Percentiles rank a stretch among this genome's conserved stretches.
These are phyloP conservation scores for Prolemur simus DNA, from an alignment of 2,113 vertebrate genomes.

Conservation along the genomic window DNA sequence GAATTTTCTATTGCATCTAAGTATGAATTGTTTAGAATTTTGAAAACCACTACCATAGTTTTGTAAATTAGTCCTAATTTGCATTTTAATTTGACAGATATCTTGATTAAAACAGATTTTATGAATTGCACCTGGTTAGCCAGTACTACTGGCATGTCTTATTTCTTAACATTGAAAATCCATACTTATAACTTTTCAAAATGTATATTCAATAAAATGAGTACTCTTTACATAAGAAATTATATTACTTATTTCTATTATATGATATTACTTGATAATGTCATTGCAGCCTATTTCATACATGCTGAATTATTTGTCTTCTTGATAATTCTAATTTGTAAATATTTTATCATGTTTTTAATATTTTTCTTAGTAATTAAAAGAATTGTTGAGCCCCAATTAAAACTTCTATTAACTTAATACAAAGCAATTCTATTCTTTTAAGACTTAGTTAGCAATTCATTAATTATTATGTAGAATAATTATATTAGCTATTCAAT, in stretches of 20 bases:
- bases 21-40: conserved; percentile 44
- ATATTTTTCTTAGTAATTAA: not conserved
- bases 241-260: not conserved
- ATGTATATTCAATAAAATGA: not conserved
- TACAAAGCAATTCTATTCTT: not conserved
- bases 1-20: not conserved
- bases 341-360: not conserved
- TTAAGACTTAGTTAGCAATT: not conserved
- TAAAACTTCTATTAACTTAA: not conserved
- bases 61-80: conserved; percentile 62
- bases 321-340: not conserved
- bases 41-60: conserved; percentile 27
- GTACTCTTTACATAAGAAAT: not conserved
- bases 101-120: conserved; percentile 60
- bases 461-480: not conserved
- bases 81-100: conserved; percentile 70
- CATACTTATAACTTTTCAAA: conserved; percentile 58
- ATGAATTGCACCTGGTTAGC: conserved; percentile 54
- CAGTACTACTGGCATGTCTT: conserved; percentile 48
- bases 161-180: conserved; percentile 57
- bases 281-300: not conserved
- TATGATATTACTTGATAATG: conserved; percentile 7
- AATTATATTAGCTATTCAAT: too few species aligned
- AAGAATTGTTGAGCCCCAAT: not conserved
- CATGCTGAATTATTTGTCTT: not conserved